These are phyloP conservation scores for Blastobasis adustella DNA, from an alignment of 2,888 invertebrate species.

Conservation along the genomic window DNA sequence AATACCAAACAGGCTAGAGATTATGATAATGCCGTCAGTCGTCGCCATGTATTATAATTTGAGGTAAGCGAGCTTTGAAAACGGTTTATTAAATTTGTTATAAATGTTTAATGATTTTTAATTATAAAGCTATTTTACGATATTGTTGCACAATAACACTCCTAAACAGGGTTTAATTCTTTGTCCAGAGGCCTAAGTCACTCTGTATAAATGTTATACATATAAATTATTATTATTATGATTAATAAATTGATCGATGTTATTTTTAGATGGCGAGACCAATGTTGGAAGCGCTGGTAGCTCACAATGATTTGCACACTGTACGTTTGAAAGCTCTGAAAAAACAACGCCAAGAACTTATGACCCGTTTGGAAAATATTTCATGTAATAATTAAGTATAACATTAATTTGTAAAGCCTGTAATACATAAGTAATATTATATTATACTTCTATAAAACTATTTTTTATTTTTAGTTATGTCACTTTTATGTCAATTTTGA, in stretches of 20 bases:
- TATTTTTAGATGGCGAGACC: constrained; percentile 60
- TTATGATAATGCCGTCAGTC: no score
- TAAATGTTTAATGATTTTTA: no score
- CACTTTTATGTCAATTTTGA: constrained; percentile 1
- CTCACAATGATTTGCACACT: constrained; percentile 54
- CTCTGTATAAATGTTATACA: no score
- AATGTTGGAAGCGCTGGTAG: constrained; percentile 64
- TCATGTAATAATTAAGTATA: constrained; percentile 35
- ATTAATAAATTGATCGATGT: not conserved
- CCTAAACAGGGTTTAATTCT: no score
- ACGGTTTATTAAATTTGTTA: no score
- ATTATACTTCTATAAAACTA: constrained; percentile 4
- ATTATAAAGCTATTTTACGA: no score
- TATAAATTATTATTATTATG: no score
- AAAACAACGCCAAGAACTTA: constrained; percentile 61
- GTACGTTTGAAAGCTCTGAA: constrained; percentile 59
- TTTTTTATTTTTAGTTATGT: not conserved
- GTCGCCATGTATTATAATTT: no score
- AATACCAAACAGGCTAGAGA: no score
- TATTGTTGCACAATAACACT: no score
- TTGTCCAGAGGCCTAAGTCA: no score
- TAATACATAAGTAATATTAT: constrained; percentile 4
- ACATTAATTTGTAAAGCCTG: constrained; percentile 1
- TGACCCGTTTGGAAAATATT: constrained; percentile 57
- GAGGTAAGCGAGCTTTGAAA: no score